Evolutionary conservation across 2,113 vertebrate genomes (phyloP).

Genomic region (Mesembrinibis cayennensis): DNA sequence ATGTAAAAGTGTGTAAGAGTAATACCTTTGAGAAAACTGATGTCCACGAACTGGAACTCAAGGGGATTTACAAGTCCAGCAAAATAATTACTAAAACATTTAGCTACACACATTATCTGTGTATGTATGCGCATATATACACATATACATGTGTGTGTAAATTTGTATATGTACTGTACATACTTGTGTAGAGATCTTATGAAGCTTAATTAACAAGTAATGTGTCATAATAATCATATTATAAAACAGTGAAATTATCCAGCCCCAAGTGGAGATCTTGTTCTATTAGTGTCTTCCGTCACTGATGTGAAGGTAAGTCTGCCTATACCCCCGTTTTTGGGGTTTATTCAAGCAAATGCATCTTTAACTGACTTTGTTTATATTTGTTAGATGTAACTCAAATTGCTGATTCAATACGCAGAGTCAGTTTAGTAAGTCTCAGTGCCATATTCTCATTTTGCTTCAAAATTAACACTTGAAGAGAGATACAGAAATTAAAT

Average conservation of each 20-base stretch:
- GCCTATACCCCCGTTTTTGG: fast-evolving
- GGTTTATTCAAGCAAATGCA: not conserved
- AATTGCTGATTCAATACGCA: not conserved
- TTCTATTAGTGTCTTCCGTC: not conserved
- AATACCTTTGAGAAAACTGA: not conserved
- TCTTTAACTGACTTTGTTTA: not conserved
- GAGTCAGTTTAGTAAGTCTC: not conserved
- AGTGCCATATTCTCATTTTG: not conserved
- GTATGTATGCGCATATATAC: not conserved
- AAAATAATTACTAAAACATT: not conserved
- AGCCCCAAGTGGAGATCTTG: not conserved
- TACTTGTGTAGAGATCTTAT: not conserved
- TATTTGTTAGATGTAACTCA: not conserved
- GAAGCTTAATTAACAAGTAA: not conserved
- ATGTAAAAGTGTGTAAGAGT: not conserved
- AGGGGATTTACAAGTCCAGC: not conserved
- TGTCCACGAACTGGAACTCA: not conserved
- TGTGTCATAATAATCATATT: not conserved
- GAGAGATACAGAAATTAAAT: not conserved
- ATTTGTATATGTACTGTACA: not conserved
- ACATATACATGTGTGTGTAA: fast-evolving
- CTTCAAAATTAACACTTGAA: not conserved
- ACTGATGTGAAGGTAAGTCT: not conserved
- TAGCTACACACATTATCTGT: not conserved
- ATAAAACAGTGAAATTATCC: not conserved